These are phyloP conservation scores for Myrmecobius fasciatus DNA, from an alignment of 2,113 vertebrate genomes.

Conservation along the genomic window DNA sequence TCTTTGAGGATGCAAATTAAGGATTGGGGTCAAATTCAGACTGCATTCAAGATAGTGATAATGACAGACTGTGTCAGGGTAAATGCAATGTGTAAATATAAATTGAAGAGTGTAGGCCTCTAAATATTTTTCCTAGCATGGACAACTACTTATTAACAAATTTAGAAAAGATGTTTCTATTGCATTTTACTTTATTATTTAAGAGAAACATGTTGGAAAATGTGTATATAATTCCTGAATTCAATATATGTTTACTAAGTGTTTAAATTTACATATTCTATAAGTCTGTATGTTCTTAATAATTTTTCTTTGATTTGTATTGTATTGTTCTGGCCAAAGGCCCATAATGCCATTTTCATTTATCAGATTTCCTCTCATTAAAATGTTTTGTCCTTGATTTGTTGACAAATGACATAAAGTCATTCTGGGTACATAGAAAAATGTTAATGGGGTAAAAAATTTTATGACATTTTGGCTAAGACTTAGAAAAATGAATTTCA, in stretches of 20 bases:
- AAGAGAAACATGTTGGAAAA: neutral
- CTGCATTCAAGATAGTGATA: neutral
- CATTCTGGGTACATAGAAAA: neutral
- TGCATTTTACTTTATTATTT: neutral
- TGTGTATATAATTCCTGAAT: neutral
- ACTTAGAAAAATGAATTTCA: slow-evolving; percentile 35
- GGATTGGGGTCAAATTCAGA: neutral
- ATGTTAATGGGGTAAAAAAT: neutral
- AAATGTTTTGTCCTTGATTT: neutral
- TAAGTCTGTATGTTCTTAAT: neutral
- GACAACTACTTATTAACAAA: neutral
- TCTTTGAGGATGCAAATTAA: neutral
- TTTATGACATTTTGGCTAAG: slow-evolving; percentile 1
- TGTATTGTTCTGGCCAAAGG: neutral
- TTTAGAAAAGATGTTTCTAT: neutral
- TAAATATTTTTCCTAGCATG: neutral
- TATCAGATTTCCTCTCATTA: neutral
- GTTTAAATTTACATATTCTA: neutral
- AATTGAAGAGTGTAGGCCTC: neutral
- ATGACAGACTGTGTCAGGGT: neutral
- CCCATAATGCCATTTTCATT: neutral
- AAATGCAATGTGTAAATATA: neutral
- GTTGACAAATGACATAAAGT: neutral
- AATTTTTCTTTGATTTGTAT: neutral
- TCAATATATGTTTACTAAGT: neutral